These are phyloP conservation scores for Heliopora coerulea DNA, from an alignment of 92 coral and sea anemone species.

Conservation along the genomic window DNA sequence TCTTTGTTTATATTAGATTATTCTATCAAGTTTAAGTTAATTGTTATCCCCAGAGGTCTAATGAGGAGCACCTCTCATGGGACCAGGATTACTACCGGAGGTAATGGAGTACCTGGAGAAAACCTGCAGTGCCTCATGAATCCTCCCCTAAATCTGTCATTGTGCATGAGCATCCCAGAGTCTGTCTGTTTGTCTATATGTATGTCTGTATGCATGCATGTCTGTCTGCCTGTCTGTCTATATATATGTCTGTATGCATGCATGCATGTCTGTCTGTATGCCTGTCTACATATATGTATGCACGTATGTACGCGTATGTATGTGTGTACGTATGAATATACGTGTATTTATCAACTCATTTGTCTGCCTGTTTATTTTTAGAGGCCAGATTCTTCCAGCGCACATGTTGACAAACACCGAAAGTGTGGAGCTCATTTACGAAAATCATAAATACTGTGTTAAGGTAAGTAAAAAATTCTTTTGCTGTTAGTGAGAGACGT, in stretches of 20 bases:
- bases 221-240: not conserved
- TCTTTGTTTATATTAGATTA: too few relatives aligned
- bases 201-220: not conserved
- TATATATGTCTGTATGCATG: too few relatives aligned
- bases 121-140: too few relatives aligned
- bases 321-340: not conserved
- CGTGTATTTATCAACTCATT: not conserved
- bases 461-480: slow-evolving; percentile 42
- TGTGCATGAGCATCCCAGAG: too few relatives aligned
- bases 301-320: not conserved
- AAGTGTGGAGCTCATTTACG: slow-evolving; percentile 92
- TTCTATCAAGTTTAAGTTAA: too few relatives aligned
- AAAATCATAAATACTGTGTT: slow-evolving; percentile 78
- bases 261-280: not conserved
- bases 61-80: too few relatives aligned
- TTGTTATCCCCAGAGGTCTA: too few relatives aligned
- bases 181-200: too few relatives aligned
- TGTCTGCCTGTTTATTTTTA: slow-evolving; percentile 10
- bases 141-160: too few relatives aligned
- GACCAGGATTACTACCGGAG: too few relatives aligned
- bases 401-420: slow-evolving; percentile 68
- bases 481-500: too few relatives aligned
- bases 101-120: too few relatives aligned
- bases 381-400: slow-evolving; percentile 92
- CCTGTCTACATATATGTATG: not conserved